Evolutionary conservation across 2,113 vertebrate species (phyloP).

Genomic region (Meriones unguiculatus): DNA sequence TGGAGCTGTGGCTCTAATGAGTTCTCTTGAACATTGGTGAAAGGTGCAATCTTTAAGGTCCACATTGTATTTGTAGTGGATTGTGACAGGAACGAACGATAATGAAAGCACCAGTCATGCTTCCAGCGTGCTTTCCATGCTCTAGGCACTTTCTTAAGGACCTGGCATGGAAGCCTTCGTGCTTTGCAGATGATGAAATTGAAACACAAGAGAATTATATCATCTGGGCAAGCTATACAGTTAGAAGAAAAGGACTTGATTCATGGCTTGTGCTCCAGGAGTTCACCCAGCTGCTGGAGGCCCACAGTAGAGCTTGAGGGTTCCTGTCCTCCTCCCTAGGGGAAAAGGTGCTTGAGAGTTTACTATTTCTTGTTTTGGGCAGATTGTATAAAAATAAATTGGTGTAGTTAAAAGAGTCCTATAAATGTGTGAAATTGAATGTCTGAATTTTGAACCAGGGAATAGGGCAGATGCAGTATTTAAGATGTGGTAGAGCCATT

Average conservation of each 20-base stretch:
- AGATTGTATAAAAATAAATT: background rate
- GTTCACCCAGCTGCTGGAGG: background rate
- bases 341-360: background rate
- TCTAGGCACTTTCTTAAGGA: background rate
- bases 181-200: constrained; percentile 9
- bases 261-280: background rate
- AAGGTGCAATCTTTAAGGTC: background rate
- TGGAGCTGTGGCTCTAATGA: background rate
- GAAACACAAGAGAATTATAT: background rate
- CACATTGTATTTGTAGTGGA: background rate
- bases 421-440: constrained; percentile 7
- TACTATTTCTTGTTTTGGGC: background rate
- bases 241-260: background rate
- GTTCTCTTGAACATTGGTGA: background rate
- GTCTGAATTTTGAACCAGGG: constrained; percentile 28
- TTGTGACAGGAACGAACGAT: background rate
- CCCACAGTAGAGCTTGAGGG: background rate
- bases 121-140: background rate
- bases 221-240: background rate
- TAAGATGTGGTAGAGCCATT: background rate
- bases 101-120: background rate
- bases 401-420: background rate
- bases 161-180: background rate
- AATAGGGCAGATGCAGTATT: background rate
- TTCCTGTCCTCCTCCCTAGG: background rate